Conservation (phyloP, 2,113 vertebrate genomes). For the Oostethus manadensis region DNA sequence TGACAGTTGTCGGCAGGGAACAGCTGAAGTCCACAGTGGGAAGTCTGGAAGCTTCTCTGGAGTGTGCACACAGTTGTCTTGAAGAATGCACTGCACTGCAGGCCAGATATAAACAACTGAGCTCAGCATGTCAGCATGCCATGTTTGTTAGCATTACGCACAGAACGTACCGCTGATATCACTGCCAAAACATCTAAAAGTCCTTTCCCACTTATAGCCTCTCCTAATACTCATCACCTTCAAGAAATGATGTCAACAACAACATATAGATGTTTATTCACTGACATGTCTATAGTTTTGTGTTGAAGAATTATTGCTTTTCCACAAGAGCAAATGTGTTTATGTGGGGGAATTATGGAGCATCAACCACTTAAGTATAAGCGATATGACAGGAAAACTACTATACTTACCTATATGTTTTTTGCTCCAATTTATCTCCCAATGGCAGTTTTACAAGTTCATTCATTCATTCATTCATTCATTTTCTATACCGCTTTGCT, state of each 20-base stretch:
- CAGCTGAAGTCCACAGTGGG: constrained; percentile 43
- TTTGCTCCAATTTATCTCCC: too few species aligned
- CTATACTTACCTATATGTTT: too few species aligned
- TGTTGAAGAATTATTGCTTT: not conserved
- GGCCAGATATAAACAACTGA: constrained; percentile 53
- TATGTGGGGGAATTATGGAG: too few species aligned
- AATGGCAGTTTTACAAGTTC: too few species aligned
- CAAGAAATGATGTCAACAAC: not conserved
- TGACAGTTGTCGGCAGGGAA: not conserved
- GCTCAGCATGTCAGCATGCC: constrained; percentile 29
- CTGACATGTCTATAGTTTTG: not conserved
- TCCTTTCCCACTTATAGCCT: constrained; percentile 36
- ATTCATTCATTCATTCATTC: too few species aligned
- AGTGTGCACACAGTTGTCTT: constrained; percentile 42
- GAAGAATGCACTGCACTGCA: constrained; percentile 43
- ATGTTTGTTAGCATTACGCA: constrained; percentile 22
- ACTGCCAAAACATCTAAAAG: constrained; percentile 28
- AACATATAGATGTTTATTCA: not conserved
- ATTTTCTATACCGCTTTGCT: too few species aligned
- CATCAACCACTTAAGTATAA: too few species aligned
- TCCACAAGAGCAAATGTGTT: not conserved
- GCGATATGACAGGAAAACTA: too few species aligned
- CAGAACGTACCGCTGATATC: constrained; percentile 27
- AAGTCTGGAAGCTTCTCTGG: constrained; percentile 58
- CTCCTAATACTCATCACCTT: not conserved